phyloP scores from a whole-genome alignment of 2,113 vertebrate genomes.

The Tricholaema leucomelas region DNA sequence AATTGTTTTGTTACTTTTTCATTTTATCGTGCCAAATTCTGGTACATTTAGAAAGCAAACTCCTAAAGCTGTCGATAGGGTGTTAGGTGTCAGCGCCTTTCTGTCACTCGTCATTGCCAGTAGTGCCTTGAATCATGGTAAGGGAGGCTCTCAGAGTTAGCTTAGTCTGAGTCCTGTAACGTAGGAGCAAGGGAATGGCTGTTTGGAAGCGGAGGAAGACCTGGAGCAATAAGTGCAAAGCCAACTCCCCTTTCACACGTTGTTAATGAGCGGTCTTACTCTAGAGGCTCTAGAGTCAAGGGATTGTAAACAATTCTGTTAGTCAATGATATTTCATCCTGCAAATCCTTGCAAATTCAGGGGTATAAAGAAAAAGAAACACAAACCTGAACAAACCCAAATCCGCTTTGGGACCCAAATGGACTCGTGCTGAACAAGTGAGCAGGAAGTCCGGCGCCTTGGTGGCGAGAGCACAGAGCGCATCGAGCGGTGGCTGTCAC shows the following conservation, averaged over 20 bases:
- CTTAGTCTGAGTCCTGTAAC: constrained; percentile 33
- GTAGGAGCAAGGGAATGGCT: constrained; percentile 5
- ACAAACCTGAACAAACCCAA: constrained; percentile 43
- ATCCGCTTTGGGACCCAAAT: constrained; percentile 82
- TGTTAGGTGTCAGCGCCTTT: constrained; percentile 76
- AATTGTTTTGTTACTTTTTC: constrained; percentile 96
- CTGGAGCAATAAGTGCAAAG: constrained; percentile 87
- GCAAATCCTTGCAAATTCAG: constrained; percentile 84
- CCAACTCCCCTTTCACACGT: constrained; percentile 73
- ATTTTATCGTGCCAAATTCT: constrained; percentile 95
- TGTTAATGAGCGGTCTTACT: constrained; percentile 77
- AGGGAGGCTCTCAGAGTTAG: constrained; percentile 87
- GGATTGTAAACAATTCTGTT: constrained; percentile 95
- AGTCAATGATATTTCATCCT: constrained; percentile 87
- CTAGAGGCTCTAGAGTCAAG: constrained; percentile 78
- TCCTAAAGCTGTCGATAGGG: constrained; percentile 74
- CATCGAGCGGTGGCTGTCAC: constrained; percentile 64
- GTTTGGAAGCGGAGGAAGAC: constrained; percentile 71
- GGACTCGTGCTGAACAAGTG: constrained; percentile 77
- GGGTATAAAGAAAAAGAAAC: constrained; percentile 75
- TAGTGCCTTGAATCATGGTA: constrained; percentile 97
- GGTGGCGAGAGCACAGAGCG: constrained; percentile 67
- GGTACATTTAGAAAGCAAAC: constrained; percentile 87
- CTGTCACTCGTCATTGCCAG: constrained; percentile 89
- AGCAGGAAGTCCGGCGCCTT: constrained; percentile 66